These are phyloP conservation scores for Ptychobarbus kaznakovi DNA, from an alignment of 2,797 vertebrate genomes.

Conservation along the genomic window DNA sequence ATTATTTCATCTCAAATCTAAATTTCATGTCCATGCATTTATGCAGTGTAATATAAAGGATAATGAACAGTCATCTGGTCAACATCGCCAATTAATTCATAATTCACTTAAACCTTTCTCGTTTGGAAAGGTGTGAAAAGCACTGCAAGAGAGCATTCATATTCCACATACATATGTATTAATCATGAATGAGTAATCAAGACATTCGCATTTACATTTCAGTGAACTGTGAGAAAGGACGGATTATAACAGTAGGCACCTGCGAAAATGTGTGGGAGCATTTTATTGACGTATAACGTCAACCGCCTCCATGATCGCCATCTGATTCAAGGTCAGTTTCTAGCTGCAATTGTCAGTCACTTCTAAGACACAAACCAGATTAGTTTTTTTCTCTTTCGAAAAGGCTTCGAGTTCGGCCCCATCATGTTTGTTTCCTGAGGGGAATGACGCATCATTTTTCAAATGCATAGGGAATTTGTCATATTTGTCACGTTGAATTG, in stretches of 20 bases:
- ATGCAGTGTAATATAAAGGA: not conserved
- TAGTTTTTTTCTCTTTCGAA: not conserved
- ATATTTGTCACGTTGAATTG: conserved; percentile 15
- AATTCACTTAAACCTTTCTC: not conserved
- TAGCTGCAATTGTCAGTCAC: conserved; percentile 15
- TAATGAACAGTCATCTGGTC: not conserved
- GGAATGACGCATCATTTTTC: conserved; percentile 30
- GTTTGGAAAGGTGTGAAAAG: conserved; percentile 5
- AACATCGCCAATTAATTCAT: not conserved
- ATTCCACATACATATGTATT: conserved; percentile 6
- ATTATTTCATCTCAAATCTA: not conserved
- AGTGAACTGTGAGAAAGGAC: not conserved
- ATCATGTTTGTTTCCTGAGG: conserved; percentile 9
- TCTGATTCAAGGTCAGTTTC: conserved; percentile 27
- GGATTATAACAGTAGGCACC: conserved; percentile 14
- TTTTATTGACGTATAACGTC: conserved; percentile 13
- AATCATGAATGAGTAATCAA: conserved; percentile 22
- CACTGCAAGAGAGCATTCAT: not conserved
- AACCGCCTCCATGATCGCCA: not conserved
- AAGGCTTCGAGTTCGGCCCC: not conserved
- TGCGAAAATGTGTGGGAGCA: conserved; percentile 19
- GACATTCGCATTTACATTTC: conserved; percentile 3
- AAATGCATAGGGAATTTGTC: conserved; percentile 8
- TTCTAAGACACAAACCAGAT: conserved; percentile 22
- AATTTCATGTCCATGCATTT: not conserved